Evolutionary conservation across 2,113 vertebrate species (phyloP), one percentile per base, ranked within the genome.

Genomic region (Pelusios castaneus): DNA sequence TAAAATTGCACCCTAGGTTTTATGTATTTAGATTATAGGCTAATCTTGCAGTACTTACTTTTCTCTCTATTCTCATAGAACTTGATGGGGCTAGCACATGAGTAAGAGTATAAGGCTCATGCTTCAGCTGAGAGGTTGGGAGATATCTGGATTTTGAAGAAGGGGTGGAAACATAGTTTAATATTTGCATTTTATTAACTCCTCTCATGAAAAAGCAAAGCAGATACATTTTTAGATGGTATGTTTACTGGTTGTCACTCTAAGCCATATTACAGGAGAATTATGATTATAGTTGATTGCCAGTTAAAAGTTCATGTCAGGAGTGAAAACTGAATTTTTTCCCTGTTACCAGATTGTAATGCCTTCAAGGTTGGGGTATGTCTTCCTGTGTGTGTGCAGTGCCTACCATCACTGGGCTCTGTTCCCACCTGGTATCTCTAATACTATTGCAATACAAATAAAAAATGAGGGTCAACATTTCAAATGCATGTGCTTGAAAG

Each of bases 41-140:
- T 60, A 95, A 94, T 56, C 19, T 29, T 94, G 5, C 9, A 87
- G 76, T 56, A 2, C 13, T 84, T 82, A 25, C 84, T 85, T 84
- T 13, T 5, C 80, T 43, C 3, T 9, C 27, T 5, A 80, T 25
- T 16, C 1, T 76, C 31, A 29, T 56, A 67, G 22, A 49, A 54
- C 31, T 90, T 76, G 56, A 47, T 13, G 7, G 29, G 84, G 16
- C 12, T 67, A 82, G 0, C 84, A 67, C 31, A 10, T 4, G 81
- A 92, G 10, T 31, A 89, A 80, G 51, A 7, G 1, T 21, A 43
- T 41, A 9, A 56, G 8, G 17, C 52, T 47, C 43, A 84, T 47
- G 80, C 55, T 31, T 21, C n/a, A 38, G 19, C 14, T 60, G 27
- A 1, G 19, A 6, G 6, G 3, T 76, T 49, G n/a, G 75, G 84